Conservation (phyloP, 2,888 invertebrate species). For the Pediacus dermestoides region DNA sequence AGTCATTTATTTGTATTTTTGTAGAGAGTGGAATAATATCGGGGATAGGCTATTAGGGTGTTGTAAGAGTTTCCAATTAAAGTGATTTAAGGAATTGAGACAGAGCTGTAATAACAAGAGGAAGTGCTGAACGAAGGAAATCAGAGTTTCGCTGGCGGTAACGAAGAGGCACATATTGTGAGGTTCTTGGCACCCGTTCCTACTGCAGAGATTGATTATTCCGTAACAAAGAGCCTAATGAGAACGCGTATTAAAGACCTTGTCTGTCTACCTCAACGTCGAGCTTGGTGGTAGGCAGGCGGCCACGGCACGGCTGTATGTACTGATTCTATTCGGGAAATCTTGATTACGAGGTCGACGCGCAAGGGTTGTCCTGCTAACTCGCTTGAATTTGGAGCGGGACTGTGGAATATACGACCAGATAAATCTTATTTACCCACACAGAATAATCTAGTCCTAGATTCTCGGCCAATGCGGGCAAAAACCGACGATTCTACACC, state of each 20-base stretch:
- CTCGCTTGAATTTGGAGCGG: conserved; percentile 25
- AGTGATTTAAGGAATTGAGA: conserved; percentile 1
- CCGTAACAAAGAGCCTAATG: conserved; percentile 30
- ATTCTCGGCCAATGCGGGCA: conserved; percentile 20
- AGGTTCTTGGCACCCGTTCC: no score
- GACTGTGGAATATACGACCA: conserved; percentile 28
- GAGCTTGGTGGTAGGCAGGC: conserved; percentile 5
- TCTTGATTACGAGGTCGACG: conserved; percentile 16
- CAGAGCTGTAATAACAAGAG: neutral
- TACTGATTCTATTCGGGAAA: conserved; percentile 5
- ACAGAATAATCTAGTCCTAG: conserved; percentile 26
- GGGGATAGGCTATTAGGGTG: no score
- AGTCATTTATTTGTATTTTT: no score
- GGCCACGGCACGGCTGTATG: neutral
- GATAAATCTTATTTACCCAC: conserved; percentile 32
- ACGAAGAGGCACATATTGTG: conserved; percentile 3
- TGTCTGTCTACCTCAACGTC: conserved; percentile 25
- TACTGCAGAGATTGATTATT: conserved; percentile 30
- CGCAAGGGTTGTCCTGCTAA: conserved; percentile 26
- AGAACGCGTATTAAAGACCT: conserved; percentile 27
- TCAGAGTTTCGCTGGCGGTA: conserved; percentile 3
- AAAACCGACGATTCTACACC: conserved; percentile 19
- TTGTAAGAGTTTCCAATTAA: conserved; percentile 1
- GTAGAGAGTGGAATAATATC: no score
- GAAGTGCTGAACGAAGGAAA: conserved; percentile 3